Evolutionary conservation across 1,140 invertebrate genomes (phyloP).

Genomic region (Trialeurodes vaporariorum): DNA sequence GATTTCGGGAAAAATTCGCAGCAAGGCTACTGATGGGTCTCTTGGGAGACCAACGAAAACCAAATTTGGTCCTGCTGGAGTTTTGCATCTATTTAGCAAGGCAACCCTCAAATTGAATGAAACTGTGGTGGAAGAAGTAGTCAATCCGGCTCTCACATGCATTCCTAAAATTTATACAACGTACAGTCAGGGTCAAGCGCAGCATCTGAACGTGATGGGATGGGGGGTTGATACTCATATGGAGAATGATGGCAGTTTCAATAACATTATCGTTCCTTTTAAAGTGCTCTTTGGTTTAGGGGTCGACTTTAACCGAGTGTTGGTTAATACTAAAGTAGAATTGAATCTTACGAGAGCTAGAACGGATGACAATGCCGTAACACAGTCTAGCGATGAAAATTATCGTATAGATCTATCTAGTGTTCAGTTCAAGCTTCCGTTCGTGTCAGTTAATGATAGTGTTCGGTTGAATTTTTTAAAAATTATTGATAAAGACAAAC

Average conservation of each 20-base stretch:
- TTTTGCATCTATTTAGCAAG: conserved; percentile 34
- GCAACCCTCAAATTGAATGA: conserved; percentile 37
- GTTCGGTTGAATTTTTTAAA: conserved; percentile 15
- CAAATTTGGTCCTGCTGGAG: no score
- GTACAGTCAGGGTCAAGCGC: conserved; percentile 20
- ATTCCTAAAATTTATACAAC: conserved; percentile 34
- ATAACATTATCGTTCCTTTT: conserved; percentile 34
- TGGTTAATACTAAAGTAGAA: conserved; percentile 36
- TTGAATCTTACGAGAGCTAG: conserved; percentile 33
- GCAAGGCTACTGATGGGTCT: background rate
- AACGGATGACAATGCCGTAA: conserved; percentile 23
- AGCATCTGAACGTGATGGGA: conserved; percentile 24
- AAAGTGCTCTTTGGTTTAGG: conserved; percentile 35
- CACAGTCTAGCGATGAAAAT: background rate
- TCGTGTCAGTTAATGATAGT: conserved; percentile 22
- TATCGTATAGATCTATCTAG: conserved; percentile 15
- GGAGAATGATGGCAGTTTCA: conserved; percentile 17
- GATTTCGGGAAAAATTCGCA: conserved; percentile 5
- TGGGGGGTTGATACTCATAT: conserved; percentile 19
- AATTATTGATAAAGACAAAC: conserved; percentile 21
- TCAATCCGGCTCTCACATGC: conserved; percentile 32
- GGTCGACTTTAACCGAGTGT: conserved; percentile 37
- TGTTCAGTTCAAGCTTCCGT: conserved; percentile 27
- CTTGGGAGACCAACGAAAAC: conserved; percentile 6
- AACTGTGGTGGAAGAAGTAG: conserved; percentile 34